A percentile compares a stretch with the other conserved stretches of the same genome.
Conservation (phyloP, 92 coral and sea anemone species). For the Zoanthus solanderi region DNA sequence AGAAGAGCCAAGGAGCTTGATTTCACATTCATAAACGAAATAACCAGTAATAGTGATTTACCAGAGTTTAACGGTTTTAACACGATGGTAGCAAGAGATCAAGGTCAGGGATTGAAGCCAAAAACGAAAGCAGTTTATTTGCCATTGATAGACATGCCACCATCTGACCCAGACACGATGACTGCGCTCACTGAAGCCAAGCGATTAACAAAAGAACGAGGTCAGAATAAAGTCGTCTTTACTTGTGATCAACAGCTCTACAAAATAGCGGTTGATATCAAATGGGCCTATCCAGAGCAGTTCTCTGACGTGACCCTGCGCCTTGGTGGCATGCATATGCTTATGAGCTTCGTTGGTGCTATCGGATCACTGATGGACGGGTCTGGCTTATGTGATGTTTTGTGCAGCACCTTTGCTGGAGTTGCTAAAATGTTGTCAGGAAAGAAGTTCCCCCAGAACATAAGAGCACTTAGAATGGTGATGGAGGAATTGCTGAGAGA, state of each 20-base stretch:
- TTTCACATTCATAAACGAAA: conserved; percentile 48
- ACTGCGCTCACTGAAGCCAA: conserved; percentile 69
- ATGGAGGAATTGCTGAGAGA: conserved; percentile 65
- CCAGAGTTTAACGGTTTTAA: conserved; percentile 77
- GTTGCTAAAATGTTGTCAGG: conserved; percentile 65
- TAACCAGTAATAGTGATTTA: conserved; percentile 35
- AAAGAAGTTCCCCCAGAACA: conserved; percentile 66
- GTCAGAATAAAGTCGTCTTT: conserved; percentile 60
- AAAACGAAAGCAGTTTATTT: conserved; percentile 65
- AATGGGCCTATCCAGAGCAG: conserved; percentile 60
- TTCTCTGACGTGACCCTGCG: conserved; percentile 60
- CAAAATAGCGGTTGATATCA: conserved; percentile 66
- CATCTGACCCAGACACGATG: conserved; percentile 75
- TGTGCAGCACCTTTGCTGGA: conserved; percentile 61
- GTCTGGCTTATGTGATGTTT: conserved; percentile 64
- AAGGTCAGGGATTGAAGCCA: conserved; percentile 61
- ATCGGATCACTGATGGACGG: conserved; percentile 72
- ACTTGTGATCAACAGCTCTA: conserved; percentile 72
- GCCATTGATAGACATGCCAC: conserved; percentile 68
- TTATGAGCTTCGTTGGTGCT: conserved; percentile 74
- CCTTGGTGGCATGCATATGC: conserved; percentile 76
- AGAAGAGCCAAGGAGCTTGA: conserved; percentile 71
- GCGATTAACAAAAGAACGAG: conserved; percentile 64
- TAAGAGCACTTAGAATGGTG: conserved; percentile 66
- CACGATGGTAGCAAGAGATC: conserved; percentile 45